phyloP scores from a whole-genome alignment of 2,797 vertebrate genomes.

The Phrynocephalus vlangalii region DNA sequence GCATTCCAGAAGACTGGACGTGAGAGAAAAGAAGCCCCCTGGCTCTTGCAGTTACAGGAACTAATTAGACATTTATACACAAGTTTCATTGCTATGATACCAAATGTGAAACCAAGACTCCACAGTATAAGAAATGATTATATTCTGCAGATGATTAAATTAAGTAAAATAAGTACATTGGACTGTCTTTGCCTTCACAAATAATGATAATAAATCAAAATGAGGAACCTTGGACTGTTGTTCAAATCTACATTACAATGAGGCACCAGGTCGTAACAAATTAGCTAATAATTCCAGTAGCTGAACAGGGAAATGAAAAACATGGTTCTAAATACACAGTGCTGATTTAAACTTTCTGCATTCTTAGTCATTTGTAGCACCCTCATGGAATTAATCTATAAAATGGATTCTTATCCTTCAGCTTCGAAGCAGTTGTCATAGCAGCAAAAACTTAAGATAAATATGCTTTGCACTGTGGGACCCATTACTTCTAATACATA shows the following conservation, averaged over 20 bases:
- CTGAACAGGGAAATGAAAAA: background rate
- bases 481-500: background rate
- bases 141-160: constrained; percentile 38
- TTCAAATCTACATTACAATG: background rate
- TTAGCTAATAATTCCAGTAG: background rate
- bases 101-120: constrained; percentile 50
- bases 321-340: background rate
- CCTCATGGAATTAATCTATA: background rate
- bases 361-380: background rate
- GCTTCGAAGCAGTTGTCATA: background rate
- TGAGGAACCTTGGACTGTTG: background rate
- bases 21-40: background rate
- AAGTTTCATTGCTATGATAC: constrained; percentile 21
- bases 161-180: constrained; percentile 10
- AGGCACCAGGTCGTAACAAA: background rate
- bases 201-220: background rate
- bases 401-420: background rate
- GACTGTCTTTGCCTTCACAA: background rate
- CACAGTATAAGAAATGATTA: constrained; percentile 43
- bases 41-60: constrained; percentile 50
- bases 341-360: background rate
- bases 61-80: constrained; percentile 45
- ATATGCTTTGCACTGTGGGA: too few species aligned
- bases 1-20: constrained; percentile 23
- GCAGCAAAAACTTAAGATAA: background rate